Evolutionary conservation across 2,113 vertebrate species (phyloP).

Genomic region (Corynorhinus townsendii): DNA sequence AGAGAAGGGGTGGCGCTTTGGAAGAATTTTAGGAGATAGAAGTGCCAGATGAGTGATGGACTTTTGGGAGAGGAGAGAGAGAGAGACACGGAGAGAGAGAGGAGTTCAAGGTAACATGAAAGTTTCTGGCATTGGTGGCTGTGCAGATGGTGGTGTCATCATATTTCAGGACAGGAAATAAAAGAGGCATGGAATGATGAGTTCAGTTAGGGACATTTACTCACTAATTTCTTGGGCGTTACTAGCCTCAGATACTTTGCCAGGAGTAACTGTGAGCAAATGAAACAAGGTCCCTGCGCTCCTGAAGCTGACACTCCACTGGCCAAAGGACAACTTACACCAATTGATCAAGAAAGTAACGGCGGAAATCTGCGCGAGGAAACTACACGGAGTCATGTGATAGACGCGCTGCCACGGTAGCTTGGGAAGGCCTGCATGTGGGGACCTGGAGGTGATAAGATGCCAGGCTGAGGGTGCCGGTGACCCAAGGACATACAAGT

Average conservation of each 20-base stretch:
- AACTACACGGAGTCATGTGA: background rate
- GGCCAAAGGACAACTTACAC: background rate
- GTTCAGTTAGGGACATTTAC: background rate
- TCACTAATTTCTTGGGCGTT: background rate
- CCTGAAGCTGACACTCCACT: background rate
- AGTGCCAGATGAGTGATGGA: background rate
- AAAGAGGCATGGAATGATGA: background rate
- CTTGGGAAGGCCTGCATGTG: background rate
- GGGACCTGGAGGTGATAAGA: background rate
- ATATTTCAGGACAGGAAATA: conserved; percentile 1
- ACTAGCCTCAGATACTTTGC: background rate
- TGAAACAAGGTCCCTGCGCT: background rate
- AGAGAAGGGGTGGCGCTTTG: background rate
- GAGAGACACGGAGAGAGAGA: background rate
- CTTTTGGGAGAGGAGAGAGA: background rate
- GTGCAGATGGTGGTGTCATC: background rate
- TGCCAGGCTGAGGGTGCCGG: background rate
- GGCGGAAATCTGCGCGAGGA: background rate
- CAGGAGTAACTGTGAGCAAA: background rate
- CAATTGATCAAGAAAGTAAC: background rate
- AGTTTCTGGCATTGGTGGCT: background rate
- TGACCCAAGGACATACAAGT: background rate
- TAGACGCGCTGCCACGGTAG: background rate
- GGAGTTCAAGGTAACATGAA: background rate
- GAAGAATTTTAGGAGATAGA: background rate